These are phyloP conservation scores for Rhinopomastus cyanomelas DNA, from an alignment of 2,113 vertebrate genomes.

Conservation along the genomic window DNA sequence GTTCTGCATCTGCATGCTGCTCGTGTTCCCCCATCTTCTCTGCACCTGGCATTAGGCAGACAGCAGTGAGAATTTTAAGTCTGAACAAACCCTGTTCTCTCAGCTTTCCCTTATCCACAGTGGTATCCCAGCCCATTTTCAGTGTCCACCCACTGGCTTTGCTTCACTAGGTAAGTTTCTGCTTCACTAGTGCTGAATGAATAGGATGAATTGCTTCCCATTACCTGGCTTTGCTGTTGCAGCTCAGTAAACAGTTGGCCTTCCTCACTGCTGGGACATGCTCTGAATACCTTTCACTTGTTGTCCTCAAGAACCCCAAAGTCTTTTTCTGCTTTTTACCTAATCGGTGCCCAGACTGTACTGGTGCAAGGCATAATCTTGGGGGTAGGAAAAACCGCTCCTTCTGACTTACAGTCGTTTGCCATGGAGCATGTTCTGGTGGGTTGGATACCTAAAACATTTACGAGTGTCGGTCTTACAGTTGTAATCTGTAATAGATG, in stretches of 20 bases:
- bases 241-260: too few species aligned
- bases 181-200: neutral
- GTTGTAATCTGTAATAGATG: neutral
- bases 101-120: neutral
- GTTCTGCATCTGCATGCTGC: neutral
- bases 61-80: neutral
- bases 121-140: neutral
- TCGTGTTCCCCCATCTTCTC: neutral
- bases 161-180: neutral
- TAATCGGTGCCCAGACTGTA: rapidly evolving
- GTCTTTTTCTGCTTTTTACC: neutral
- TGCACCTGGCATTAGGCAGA: neutral
- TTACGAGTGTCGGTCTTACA: neutral
- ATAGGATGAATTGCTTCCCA: neutral
- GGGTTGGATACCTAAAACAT: neutral
- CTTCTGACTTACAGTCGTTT: neutral
- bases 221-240: neutral
- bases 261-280: too few species aligned
- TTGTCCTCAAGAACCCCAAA: neutral
- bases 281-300: neutral
- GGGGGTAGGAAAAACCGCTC: neutral
- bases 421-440: neutral
- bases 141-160: neutral
- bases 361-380: rapidly evolving
- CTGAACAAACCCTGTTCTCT: neutral